Evolutionary conservation across 2,888 invertebrate genomes (phyloP).

Genomic region (Tryphoninae sp.): DNA sequence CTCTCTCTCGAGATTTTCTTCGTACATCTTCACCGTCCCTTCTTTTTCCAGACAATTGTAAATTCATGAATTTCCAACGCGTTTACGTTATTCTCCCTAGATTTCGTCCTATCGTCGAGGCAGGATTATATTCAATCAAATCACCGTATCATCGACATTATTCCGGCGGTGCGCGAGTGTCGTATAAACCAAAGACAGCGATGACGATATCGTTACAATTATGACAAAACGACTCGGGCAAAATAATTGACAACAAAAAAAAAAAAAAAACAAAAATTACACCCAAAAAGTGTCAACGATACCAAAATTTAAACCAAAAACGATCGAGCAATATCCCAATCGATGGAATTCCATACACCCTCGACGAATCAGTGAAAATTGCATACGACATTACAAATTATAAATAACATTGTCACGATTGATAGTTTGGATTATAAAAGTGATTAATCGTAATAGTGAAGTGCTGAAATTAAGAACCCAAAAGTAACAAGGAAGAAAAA

Average conservation of each 20-base stretch:
- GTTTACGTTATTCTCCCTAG: background rate
- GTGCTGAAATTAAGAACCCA: background rate
- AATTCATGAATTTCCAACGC: slow-evolving; percentile 5
- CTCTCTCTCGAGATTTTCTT: slow-evolving; percentile 27
- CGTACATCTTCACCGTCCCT: background rate
- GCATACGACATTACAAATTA: background rate
- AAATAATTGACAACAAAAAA: background rate
- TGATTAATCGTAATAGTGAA: slow-evolving; percentile 5
- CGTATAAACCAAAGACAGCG: background rate
- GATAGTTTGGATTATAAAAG: background rate
- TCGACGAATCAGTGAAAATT: slow-evolving; percentile 7
- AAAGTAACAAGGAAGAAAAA: slow-evolving; percentile 14
- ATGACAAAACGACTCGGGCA: background rate
- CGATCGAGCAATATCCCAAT: slow-evolving; percentile 9
- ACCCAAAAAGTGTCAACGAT: slow-evolving; percentile 44
- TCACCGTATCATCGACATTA: background rate
- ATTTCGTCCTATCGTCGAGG: background rate
- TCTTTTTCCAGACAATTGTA: background rate
- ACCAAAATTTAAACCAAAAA: slow-evolving; percentile 61
- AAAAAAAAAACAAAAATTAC: slow-evolving; percentile 11
- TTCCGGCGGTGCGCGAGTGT: background rate
- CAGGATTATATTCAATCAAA: background rate
- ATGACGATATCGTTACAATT: background rate
- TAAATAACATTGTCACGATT: background rate
- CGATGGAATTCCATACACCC: background rate